Evolutionary conservation across 2,113 vertebrate species (phyloP), one percentile per base, ranked within the genome.

Genomic region (Regulus satrapa): DNA sequence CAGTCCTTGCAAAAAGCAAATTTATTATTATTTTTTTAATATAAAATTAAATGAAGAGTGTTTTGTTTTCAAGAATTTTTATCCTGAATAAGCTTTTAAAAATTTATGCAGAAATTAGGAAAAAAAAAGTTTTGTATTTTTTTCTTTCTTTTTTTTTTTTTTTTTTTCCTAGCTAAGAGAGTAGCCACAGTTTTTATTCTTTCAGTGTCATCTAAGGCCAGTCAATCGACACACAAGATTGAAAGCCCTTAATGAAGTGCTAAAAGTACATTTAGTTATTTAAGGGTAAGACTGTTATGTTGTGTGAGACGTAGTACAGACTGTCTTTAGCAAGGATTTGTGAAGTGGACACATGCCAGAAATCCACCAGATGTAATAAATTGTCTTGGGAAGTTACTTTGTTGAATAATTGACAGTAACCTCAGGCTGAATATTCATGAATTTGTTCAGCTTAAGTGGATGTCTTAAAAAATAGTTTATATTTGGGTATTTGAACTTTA

Each of bases 321-420:
- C 21, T 24, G 55, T 63, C 76, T 81, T 74, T 72, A 62, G 52
- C 54, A 36, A 82, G 49, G 26, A 54, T 87, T 73, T 82, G 48
- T 81, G 71, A 76, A 82, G 41, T 26, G 76, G 69, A 64, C 32
- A 36, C 18, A 5, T 12, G 62, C 56, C 91, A 91, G 79, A 89
- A 91, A 85, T 82, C 23, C 61, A 72, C 54, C 41, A 89, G 45
- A 64, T 54, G 38, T 58, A 92, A 77, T 51, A 64, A 88, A 63
- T 68, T 89, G 83, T 67, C 55, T 84, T 48, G 80, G 61, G 56
- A 95, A 94, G 56, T 71, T 89, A 55, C 5, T 55, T 28, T 59
- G 20, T 59, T 87, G 66, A 94, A 93, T 82, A 89, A 87, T 85
- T 93, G 61, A 84, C n/a, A 18, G 49, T 66, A 85, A 90, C 88